Evolutionary conservation across 2,797 vertebrate species (phyloP).

Genomic region (Malacoctenus gilli): DNA sequence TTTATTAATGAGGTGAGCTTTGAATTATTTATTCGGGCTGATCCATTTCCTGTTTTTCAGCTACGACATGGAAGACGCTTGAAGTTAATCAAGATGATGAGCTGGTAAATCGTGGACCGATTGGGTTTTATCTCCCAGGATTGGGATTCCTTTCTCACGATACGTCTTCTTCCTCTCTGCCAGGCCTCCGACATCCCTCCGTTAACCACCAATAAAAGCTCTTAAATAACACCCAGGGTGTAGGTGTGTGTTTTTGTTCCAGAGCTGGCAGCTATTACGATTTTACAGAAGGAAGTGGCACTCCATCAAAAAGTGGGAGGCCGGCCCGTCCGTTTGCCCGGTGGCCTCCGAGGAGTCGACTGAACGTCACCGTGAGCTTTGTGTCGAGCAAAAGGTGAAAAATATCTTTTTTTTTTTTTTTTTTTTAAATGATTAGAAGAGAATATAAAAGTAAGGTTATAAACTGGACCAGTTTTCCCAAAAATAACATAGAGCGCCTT

Average conservation of each 20-base stretch:
- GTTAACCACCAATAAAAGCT: conserved; percentile 69
- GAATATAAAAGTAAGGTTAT: too few species aligned
- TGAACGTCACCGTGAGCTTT: too few species aligned
- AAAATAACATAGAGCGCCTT: too few species aligned
- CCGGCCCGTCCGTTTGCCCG: conserved; percentile 27
- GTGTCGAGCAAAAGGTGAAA: too few species aligned
- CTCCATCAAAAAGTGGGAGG: conserved; percentile 25
- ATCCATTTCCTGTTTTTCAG: conserved; percentile 71
- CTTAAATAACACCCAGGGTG: conserved; percentile 26
- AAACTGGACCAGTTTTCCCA: too few species aligned
- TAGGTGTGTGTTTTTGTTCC: conserved; percentile 31
- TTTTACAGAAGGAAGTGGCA: conserved; percentile 54
- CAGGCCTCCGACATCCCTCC: conserved; percentile 29
- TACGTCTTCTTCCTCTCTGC: conserved; percentile 13
- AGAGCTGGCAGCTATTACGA: conserved; percentile 11
- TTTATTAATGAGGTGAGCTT: conserved; percentile 65
- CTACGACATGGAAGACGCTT: conserved; percentile 24
- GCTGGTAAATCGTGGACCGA: conserved; percentile 26
- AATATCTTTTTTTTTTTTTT: too few species aligned
- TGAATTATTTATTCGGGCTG: conserved; percentile 68
- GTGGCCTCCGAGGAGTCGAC: too few species aligned
- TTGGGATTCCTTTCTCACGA: conserved; percentile 6
- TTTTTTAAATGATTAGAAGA: too few species aligned
- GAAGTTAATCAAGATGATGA: conserved; percentile 25
- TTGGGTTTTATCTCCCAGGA: background rate